These are phyloP conservation scores for Calliphora vicina DNA, from an alignment of 1,140 invertebrate genomes.

Conservation along the genomic window DNA sequence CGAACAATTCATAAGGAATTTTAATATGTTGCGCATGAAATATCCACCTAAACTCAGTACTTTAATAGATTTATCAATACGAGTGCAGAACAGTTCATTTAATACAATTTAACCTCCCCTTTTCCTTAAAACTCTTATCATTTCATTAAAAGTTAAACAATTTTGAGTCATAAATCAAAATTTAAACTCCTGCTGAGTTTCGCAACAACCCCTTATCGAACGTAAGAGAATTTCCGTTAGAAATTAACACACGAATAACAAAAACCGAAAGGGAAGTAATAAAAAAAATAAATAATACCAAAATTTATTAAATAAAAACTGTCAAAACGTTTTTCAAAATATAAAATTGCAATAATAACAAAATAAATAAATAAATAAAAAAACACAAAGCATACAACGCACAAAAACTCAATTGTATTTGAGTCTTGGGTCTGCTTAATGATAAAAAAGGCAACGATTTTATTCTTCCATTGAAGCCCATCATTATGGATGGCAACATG, in stretches of 20 bases:
- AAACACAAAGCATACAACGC: neutral
- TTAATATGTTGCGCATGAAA: too few relatives aligned
- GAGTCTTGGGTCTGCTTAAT: neutral
- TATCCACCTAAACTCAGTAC: neutral
- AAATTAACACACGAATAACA: conserved; percentile 15
- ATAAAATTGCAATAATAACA: conserved; percentile 28
- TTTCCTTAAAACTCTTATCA: conserved; percentile 2
- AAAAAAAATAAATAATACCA: conserved; percentile 24
- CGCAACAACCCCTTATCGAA: conserved; percentile 10
- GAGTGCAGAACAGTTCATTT: neutral
- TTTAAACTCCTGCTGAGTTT: conserved; percentile 5
- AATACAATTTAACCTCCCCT: neutral
- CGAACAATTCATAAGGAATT: too few relatives aligned
- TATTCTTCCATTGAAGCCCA: neutral
- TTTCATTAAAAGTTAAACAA: conserved; percentile 11
- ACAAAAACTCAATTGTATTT: neutral
- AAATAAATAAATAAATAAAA: neutral
- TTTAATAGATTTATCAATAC: neutral
- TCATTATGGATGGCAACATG: conserved; percentile 30
- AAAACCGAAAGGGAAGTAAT: neutral
- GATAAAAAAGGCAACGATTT: neutral
- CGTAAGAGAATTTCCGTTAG: neutral
- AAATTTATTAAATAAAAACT: conserved; percentile 34
- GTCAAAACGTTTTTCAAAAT: conserved; percentile 32
- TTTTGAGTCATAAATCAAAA: conserved; percentile 22